These are phyloP conservation scores for Anomalospiza imberbis DNA, from an alignment of 2,797 vertebrate genomes.

Conservation along the genomic window DNA sequence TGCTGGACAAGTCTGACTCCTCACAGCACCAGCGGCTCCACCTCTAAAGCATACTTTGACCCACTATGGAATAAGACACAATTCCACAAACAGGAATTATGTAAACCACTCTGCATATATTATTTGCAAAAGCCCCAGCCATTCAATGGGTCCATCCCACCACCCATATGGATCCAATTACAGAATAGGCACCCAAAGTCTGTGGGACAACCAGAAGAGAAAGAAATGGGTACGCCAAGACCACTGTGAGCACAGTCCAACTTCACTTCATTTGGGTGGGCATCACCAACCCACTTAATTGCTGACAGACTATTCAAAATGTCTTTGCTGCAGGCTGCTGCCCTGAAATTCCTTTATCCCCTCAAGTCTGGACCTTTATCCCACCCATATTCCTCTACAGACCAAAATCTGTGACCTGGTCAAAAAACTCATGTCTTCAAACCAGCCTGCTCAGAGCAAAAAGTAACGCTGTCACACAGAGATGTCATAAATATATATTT, in stretches of 20 bases:
- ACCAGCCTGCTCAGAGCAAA: background rate
- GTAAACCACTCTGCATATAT: slow-evolving; percentile 13
- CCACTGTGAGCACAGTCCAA: background rate
- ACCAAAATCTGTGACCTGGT: background rate
- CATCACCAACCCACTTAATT: background rate
- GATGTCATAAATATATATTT: background rate
- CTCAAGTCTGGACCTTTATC: background rate
- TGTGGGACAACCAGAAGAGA: slow-evolving; percentile 1
- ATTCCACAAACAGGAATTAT: slow-evolving; percentile 20
- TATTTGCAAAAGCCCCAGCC: background rate
- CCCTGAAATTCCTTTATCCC: background rate
- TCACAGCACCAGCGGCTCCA: background rate
- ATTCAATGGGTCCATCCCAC: background rate
- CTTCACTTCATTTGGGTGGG: background rate
- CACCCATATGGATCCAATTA: slow-evolving; percentile 32
- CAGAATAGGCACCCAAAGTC: background rate
- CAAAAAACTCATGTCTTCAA: background rate
- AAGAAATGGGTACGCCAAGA: background rate
- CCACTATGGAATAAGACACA: background rate
- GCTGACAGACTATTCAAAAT: background rate
- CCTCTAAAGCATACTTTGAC: slow-evolving; percentile 39
- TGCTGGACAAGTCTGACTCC: slow-evolving; percentile 4
- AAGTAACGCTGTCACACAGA: background rate
- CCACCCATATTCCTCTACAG: background rate
- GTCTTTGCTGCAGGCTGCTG: background rate